Evolutionary conservation across 2,113 vertebrate species (phyloP), one percentile per base, ranked within the genome.

Genomic region (Galeopterus variegatus): DNA sequence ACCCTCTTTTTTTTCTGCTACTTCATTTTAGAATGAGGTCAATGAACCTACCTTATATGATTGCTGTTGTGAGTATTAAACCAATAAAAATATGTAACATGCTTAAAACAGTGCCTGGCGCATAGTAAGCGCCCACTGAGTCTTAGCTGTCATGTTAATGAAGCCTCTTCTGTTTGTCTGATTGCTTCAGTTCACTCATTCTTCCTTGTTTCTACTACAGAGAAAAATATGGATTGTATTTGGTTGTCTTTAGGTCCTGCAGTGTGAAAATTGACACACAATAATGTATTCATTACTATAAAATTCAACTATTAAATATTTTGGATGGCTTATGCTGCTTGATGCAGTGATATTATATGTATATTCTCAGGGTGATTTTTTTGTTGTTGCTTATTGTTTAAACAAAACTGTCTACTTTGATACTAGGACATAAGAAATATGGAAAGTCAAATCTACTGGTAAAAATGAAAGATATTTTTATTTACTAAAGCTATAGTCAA

Each of bases 391-490:
- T 92, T 93, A 36, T 86, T 91, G 9, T 76, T 79, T 76, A 96
- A 92, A 86, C 21, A 90, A 95, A 73, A 36, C 26, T 92, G 8
- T 76, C 73, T 82, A 52, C 64, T 93, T 95, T 88, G 62, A 81
- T 92, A 80, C 18, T 91, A 77, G 28, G 11, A 62, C 65, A 54
- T 45, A 81, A 72, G 31, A 93, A 93, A 89, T 86, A 19, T 56
- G 8, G 9, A 62, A 94, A 85, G 41, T 90, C 52, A 96, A 94
- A 89, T 90, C 62, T 67, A 62, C 8, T 45, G 14, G 72, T 90
- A 95, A 75, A 97, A 94, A 84, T 96, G 48, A 93, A 93, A 94
- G 12, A 80, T 69, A 83, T 92, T 97, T 96, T 95, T 48, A 94
- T 95, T 93, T 95, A 72, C 21, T 84, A 84, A 95, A 83, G 48